These are phyloP conservation scores for Plumapathes pennacea DNA, from an alignment of 92 coral and sea anemone species.

Conservation along the genomic window DNA sequence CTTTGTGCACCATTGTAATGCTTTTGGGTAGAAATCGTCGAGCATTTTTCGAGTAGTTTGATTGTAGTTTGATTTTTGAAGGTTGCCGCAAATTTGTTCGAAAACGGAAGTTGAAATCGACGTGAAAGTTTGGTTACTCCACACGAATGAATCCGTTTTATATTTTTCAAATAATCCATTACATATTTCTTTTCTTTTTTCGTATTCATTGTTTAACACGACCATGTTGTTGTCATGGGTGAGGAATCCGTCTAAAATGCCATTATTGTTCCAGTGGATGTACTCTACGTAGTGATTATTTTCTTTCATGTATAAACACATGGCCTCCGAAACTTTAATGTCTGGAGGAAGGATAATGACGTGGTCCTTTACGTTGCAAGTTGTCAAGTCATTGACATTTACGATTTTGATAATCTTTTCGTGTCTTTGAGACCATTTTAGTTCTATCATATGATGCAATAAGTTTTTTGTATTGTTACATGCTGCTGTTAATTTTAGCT, in stretches of 20 bases:
- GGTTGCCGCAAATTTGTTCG: constrained; percentile 13
- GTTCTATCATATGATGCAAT: constrained; percentile 24
- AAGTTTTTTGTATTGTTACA: too few relatives aligned
- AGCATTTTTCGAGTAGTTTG: constrained; percentile 9
- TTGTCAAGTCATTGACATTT: neutral
- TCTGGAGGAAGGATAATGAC: constrained; percentile 22
- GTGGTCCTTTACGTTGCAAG: neutral
- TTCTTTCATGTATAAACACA: too few relatives aligned
- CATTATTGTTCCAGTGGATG: constrained; percentile 43
- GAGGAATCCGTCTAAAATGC: constrained; percentile 30
- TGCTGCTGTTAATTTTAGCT: constrained; percentile 11
- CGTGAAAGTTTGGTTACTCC: constrained; percentile 35
- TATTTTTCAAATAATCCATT: constrained; percentile 7
- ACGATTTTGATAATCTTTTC: constrained; percentile 18
- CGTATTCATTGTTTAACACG: constrained; percentile 31
- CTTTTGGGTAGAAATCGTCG: constrained; percentile 42
- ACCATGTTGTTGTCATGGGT: constrained; percentile 35
- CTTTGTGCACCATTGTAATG: constrained; percentile 36
- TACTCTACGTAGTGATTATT: constrained; percentile 7
- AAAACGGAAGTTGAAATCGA: neutral
- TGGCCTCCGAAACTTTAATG: constrained; percentile 1
- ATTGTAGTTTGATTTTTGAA: constrained; percentile 12
- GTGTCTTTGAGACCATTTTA: constrained; percentile 43
- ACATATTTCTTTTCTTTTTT: constrained; percentile 18
- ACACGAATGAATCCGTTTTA: constrained; percentile 34